Evolutionary conservation across 2,113 vertebrate species (phyloP), one percentile per base, ranked within the genome.

Genomic region (Bufo bufo): DNA sequence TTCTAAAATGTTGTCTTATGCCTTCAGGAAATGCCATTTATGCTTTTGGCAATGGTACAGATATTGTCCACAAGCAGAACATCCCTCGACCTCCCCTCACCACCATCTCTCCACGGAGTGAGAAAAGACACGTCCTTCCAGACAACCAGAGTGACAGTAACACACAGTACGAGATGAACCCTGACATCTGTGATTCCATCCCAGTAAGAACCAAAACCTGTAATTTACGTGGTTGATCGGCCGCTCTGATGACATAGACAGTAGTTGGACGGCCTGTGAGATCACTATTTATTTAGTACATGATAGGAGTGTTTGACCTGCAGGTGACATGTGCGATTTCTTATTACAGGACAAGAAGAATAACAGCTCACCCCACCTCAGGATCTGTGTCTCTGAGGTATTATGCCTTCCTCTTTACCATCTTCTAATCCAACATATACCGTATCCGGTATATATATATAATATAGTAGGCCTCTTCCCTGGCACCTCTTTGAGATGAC

Each of bases 141-240:
- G 87, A 88, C 16, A 88, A 88, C 65, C 87, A 84, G 61, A 88
- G 87, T 78, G 87, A 88, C 74, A 88, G 87, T 72, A 84, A 88
- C 49, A 88, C 58, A n/a, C 33, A 69, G 17, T 63, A 84, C 69
- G 87, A 88, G 81, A 17, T 17, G 8, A 65, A 78, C 33, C 72
- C 81, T 0, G 71, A 17, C 47, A 88, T 78, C 16, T 88, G 87
- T 49, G 59, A 83, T 16, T 56, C 82, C 4, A 17, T 88, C 49
- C 87, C 84, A 82, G 87, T 88, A 50, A 69, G 72, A 54, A 20
- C 8, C 58, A 50, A 8, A 9, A 19, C 6, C 33, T 50, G 72
- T 72, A 5, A 72, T 1, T 10, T 71, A 33, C 3, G 10, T 71
- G 43, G 8, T 23, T 3, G 47, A 50, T 19, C 47, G 1, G 8